Evolutionary conservation across 2,113 vertebrate genomes (phyloP).

Genomic region (Calypte anna): DNA sequence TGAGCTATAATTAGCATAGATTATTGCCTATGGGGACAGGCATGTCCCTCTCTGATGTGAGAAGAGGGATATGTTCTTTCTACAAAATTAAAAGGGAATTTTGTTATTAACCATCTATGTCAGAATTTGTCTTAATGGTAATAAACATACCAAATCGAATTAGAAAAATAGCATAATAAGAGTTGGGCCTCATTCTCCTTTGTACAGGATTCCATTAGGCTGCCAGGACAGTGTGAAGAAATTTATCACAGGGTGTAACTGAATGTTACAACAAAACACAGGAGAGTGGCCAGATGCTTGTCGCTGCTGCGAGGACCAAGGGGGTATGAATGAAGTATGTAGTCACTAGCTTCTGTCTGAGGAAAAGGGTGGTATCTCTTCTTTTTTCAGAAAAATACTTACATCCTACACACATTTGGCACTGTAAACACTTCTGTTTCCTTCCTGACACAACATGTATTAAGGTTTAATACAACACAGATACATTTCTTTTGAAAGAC

Average conservation of each 20-base stretch:
- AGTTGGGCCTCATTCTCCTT: background rate
- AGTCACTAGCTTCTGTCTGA: background rate
- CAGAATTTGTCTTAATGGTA: background rate
- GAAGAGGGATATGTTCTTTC: background rate
- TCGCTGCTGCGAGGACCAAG: background rate
- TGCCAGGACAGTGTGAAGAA: background rate
- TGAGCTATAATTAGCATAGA: background rate
- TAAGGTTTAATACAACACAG: background rate
- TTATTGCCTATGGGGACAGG: background rate
- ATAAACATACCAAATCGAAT: background rate
- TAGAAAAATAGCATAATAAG: too few relatives aligned
- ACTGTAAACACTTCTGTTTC: background rate
- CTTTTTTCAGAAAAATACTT: background rate
- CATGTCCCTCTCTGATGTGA: accelerated
- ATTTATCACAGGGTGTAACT: accelerated
- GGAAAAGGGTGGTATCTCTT: background rate
- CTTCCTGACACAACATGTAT: background rate
- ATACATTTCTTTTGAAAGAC: background rate
- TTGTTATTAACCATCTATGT: background rate
- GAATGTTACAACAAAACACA: accelerated
- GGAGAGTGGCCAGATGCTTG: accelerated
- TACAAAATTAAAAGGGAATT: background rate
- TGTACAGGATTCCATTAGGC: background rate
- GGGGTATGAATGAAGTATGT: accelerated
- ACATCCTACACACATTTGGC: background rate